Base-by-base conservation (phyloP, 2,113 vertebrate species). In the Pseudonaja textilis region DNA sequence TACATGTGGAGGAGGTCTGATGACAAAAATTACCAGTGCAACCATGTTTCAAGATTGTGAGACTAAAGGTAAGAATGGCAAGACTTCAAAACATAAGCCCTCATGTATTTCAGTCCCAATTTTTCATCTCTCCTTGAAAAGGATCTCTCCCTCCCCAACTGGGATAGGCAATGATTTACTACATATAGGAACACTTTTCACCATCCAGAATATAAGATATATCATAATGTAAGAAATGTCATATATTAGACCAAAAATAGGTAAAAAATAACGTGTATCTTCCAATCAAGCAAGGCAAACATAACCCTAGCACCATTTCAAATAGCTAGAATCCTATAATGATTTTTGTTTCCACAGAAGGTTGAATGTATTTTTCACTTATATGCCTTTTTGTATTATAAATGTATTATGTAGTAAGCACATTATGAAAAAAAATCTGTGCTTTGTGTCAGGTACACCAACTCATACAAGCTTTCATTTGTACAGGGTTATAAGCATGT, bases 1-100 rank as follows among this genome's bases (percentile, higher is more conserved):
- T 94, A 90, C 97, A 9, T 99, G 99, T 1, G 99, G 99, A 93
- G 99, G 99, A 81, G 98, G 98, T 92, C 98, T 99, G 12, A 96
- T 97, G 26, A 99, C 99, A 55, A 99, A 98, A 93, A 97, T 97
- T 25, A 97, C 88, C 0, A 96, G 98, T 56, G 98, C 99, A 5
- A 96, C 98, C 54, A 97, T 98, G 42, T 99, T 99, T 91, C 99
- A 99, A 96, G 98, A 99, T 96, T 99, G 99, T 89, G 99, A 99
- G 96, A 99, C 99, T 81, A 99, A 98, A 99, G 99, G 99, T 99
- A 95, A 97, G 96, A 61, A 20, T 29, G 10, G 47, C 11, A 74
- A 2, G 7, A 5, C 8, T 55, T 50, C 29, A 91, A 52, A 91
- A 93, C 23, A 85, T 16, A 93, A 94, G 42, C 22, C 69, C n/a